phyloP scores from a whole-genome alignment of 2,888 invertebrate genomes.

The Pseudococcus jackbeardsleyi region DNA sequence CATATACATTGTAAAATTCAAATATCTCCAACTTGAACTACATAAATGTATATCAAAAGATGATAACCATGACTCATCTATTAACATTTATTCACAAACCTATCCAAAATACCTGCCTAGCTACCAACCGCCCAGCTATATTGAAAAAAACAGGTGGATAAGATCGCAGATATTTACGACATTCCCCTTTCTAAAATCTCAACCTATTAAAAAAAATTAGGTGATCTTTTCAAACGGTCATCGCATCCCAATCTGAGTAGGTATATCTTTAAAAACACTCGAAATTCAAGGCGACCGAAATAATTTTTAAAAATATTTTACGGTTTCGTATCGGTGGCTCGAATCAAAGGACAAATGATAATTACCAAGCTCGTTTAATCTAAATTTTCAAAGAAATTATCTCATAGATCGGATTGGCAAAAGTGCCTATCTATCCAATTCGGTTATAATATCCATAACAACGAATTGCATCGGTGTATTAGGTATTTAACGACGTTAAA shows the following conservation, averaged over 20 bases:
- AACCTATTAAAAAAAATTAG: slow-evolving; percentile 1
- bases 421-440: not conserved
- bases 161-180: not conserved
- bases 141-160: not conserved
- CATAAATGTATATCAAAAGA: not conserved
- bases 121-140: too few relatives aligned
- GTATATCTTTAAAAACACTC: not conserved
- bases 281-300: not conserved
- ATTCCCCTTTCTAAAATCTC: slow-evolving; percentile 5
- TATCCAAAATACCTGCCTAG: not conserved
- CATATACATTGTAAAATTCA: too few relatives aligned
- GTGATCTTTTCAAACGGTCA: not conserved
- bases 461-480: not conserved
- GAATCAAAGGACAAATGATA: slow-evolving; percentile 32
- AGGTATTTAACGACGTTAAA: not conserved
- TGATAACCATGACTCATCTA: not conserved
- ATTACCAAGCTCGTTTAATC: slow-evolving; percentile 13
- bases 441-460: not conserved
- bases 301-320: slow-evolving; percentile 21
- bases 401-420: not conserved
- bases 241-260: not conserved
- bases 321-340: not conserved
- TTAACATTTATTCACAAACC: not conserved
- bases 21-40: too few relatives aligned
- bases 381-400: slow-evolving; percentile 30